These are phyloP conservation scores for Pogonus chalceus DNA, from an alignment of 1,140 invertebrate genomes.

Conservation along the genomic window DNA sequence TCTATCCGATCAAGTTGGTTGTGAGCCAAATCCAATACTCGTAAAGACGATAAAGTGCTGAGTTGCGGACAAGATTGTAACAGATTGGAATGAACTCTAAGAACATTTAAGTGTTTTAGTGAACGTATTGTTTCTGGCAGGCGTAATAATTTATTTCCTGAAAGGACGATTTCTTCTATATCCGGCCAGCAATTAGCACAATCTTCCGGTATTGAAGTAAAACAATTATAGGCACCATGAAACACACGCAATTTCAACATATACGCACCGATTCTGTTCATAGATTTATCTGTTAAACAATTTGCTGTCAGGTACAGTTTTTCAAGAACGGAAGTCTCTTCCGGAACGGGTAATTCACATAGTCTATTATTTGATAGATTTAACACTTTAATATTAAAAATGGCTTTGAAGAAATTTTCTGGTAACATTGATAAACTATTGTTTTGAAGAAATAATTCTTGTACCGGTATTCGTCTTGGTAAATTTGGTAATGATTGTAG, in stretches of 20 bases:
- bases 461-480: constrained; percentile 54
- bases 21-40: constrained; percentile 74
- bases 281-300: constrained; percentile 59
- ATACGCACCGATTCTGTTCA: constrained; percentile 41
- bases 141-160: constrained; percentile 67
- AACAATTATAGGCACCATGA: constrained; percentile 68
- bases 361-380: constrained; percentile 72
- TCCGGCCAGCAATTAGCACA: constrained; percentile 65
- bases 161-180: constrained; percentile 70
- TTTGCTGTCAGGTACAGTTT: constrained; percentile 68
- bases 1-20: constrained; percentile 73
- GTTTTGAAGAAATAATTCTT: constrained; percentile 64
- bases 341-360: constrained; percentile 51
- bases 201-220: constrained; percentile 61
- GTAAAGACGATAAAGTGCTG: constrained; percentile 58
- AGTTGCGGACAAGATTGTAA: constrained; percentile 64
- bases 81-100: constrained; percentile 73
- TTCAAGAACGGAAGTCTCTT: constrained; percentile 49
- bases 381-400: constrained; percentile 57
- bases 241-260: constrained; percentile 58
- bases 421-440: constrained; percentile 63
- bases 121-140: constrained; percentile 66
- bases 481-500: constrained; percentile 57
- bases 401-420: constrained; percentile 62
- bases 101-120: constrained; percentile 58